These are phyloP conservation scores for Amniataba percoides DNA, from an alignment of 2,797 vertebrate genomes.

Conservation along the genomic window DNA sequence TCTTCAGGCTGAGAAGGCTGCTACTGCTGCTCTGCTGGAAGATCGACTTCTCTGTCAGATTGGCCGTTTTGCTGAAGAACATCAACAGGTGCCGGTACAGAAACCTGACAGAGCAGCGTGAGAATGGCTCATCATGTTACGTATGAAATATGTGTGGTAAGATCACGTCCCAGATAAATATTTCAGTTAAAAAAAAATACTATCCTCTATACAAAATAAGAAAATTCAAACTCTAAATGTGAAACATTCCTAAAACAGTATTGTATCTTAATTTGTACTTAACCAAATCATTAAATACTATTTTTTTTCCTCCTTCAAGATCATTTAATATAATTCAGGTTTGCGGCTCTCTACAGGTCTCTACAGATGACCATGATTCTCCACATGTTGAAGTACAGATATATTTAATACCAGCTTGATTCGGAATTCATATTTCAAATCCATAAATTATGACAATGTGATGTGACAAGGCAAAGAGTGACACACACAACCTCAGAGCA, in stretches of 20 bases:
- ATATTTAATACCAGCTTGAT: not conserved
- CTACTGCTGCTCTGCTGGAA: slow-evolving; percentile 87
- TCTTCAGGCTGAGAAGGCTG: slow-evolving; percentile 89
- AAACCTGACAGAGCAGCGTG: slow-evolving; percentile 84
- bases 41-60: slow-evolving; percentile 88
- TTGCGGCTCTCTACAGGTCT: too few relatives aligned
- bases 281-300: not conserved
- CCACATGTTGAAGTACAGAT: not conserved
- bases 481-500: not conserved
- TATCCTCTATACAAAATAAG: not conserved
- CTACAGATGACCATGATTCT: not conserved
- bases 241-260: not conserved
- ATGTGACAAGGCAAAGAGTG: not conserved
- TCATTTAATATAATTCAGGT: not conserved
- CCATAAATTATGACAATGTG: not conserved
- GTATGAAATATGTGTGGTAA: not conserved
- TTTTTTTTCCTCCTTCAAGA: not conserved
- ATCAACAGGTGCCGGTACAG: slow-evolving; percentile 94
- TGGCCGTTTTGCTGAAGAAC: slow-evolving; percentile 90
- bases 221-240: not conserved
- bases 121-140: not conserved
- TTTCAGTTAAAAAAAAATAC: not conserved
- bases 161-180: not conserved
- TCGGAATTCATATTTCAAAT: not conserved
- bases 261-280: not conserved